phyloP scores from a whole-genome alignment of 92 coral and sea anemone species.

The Anthopleura xanthogrammica region DNA sequence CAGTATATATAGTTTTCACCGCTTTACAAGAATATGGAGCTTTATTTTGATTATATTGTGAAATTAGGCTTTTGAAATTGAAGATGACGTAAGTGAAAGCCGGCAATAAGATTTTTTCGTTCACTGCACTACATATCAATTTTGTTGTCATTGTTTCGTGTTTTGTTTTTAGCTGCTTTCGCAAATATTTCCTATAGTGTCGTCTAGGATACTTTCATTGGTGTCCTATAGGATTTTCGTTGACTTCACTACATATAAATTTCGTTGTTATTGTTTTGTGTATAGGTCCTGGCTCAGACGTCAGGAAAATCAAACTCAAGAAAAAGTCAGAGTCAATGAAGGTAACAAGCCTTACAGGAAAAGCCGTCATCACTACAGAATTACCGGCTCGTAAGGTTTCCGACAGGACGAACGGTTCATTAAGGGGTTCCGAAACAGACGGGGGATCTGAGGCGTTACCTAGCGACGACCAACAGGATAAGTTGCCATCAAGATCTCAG shows the following conservation, averaged over 20 bases:
- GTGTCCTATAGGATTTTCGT: too few species aligned
- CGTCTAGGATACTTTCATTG: too few species aligned
- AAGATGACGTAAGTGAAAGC: too few species aligned
- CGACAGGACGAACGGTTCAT: conserved; percentile 51
- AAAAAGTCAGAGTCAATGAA: conserved; percentile 92
- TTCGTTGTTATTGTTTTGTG: neutral
- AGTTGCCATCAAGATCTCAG: neutral
- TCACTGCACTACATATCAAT: too few species aligned
- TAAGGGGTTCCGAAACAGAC: neutral
- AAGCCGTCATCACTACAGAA: conserved; percentile 84
- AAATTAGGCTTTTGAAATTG: too few species aligned
- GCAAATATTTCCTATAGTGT: too few species aligned
- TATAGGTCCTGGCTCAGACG: conserved; percentile 88
- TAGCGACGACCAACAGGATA: conserved; percentile 10
- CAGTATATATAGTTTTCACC: too few species aligned
- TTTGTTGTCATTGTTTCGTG: too few species aligned
- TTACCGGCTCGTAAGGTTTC: conserved; percentile 55
- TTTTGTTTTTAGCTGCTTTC: too few species aligned
- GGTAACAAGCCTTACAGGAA: conserved; percentile 87
- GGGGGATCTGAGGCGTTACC: neutral
- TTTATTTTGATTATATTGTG: too few species aligned
- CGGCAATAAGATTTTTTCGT: too few species aligned
- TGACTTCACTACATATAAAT: neutral
- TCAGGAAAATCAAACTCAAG: conserved; percentile 57
- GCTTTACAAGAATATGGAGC: too few species aligned